Conservation (phyloP, 1,140 invertebrate genomes). For the Myzus persicae region DNA sequence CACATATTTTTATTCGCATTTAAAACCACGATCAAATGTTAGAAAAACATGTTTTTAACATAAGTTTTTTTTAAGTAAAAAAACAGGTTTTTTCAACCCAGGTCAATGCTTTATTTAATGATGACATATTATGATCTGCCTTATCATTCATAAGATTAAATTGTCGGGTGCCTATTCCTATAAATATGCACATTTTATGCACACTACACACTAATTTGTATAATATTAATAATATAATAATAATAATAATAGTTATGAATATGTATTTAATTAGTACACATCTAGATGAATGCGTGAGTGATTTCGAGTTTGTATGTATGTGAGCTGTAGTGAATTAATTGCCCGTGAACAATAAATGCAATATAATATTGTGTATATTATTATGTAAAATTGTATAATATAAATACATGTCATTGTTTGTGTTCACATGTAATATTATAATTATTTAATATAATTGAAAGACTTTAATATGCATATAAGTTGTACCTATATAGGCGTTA, state of each 20-base stretch:
- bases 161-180: not conserved
- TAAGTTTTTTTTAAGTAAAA: not conserved
- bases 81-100: not conserved
- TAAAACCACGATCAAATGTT: not conserved
- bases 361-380: not conserved
- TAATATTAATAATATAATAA: not conserved
- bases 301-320: not conserved
- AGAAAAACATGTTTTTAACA: not conserved
- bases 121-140: not conserved
- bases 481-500: not conserved
- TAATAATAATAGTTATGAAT: not conserved
- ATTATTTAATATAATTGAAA: not conserved
- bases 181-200: not conserved
- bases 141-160: slow-evolving; percentile 1
- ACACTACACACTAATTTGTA: not conserved
- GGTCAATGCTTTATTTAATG: not conserved
- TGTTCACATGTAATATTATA: not conserved
- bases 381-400: not conserved
- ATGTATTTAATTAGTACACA: slow-evolving; percentile 4
- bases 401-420: not conserved
- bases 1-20: not conserved
- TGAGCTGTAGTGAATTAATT: not conserved
- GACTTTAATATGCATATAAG: not conserved
- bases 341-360: not conserved
- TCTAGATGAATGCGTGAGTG: not conserved